Evolutionary conservation across 1,140 invertebrate genomes (phyloP), one percentile per base, ranked within the genome.

Genomic region (Caenorhabditis inopinata): DNA sequence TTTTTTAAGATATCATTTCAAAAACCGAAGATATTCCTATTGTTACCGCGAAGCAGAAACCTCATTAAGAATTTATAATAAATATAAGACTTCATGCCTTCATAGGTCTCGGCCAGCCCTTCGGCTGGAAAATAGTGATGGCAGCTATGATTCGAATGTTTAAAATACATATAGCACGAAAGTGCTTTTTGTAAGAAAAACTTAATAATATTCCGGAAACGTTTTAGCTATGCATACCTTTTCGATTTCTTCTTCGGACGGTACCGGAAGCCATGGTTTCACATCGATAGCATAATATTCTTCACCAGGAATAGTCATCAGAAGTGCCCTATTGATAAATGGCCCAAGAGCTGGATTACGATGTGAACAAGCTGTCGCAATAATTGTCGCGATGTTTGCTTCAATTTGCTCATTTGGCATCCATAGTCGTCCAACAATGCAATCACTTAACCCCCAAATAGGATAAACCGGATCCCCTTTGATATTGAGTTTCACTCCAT

Each of bases 381-480:
- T 76, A 18, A 87, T 68, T 16, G 74, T 58, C 35, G n/a, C 76
- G 51, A 87, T 84, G 62, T 87, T 87, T 1, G 74, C 85, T 75
- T 87, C 86, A 29, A 87, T 47, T 42, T 87, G 51, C 32, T 87
- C 84, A 48, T 86, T 84, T 18, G 83, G 49, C 86, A 87, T 87
- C 14, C 68, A 42, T 23, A 87, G 85, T 32, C 82, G 78, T 49
- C 86, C 86, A 81, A 87, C 79, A 51, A 88, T 75, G 32, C 82
- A 81, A 46, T 87, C 86, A 79, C 80, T 77, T 0, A 87, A 35
- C 21, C 86, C 86, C 86, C 86, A 87, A 46, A 82, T 51, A 4
- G 85, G 84, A 78, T 84, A 86, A 14, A 86, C 85, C 21, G 85
- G 83, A 76, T 87, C 86, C 5, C 77, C 76, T 48, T 85, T 84